A percentile compares a stretch with the other conserved stretches of the same genome.
These are phyloP conservation scores for Tachyglossus aculeatus DNA, from an alignment of 2,797 vertebrate species.

Conservation along the genomic window DNA sequence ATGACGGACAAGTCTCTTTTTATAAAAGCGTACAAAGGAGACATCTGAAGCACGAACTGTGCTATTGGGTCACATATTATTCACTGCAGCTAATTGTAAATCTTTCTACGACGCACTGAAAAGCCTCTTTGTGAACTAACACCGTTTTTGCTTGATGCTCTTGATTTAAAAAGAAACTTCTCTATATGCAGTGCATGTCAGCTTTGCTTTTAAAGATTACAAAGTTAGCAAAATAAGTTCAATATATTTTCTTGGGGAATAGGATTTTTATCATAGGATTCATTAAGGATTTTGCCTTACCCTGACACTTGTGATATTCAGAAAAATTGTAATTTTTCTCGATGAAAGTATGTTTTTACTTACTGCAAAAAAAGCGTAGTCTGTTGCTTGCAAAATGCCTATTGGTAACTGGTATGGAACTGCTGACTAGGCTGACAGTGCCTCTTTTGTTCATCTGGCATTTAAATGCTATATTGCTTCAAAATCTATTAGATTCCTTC, in stretches of 20 bases:
- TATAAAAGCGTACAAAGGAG: constrained; percentile 52
- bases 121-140: constrained; percentile 74
- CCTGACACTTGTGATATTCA: constrained; percentile 84
- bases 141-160: constrained; percentile 77
- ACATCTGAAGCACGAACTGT: constrained; percentile 42
- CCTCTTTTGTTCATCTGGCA: constrained; percentile 76
- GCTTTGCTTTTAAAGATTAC: constrained; percentile 82
- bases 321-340: constrained; percentile 72
- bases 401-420: constrained; percentile 78
- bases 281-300: constrained; percentile 92
- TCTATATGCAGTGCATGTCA: constrained; percentile 82
- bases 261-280: constrained; percentile 82
- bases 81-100: constrained; percentile 65
- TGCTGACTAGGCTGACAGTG: constrained; percentile 73
- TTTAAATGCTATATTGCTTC: constrained; percentile 67
- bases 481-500: constrained; percentile 75
- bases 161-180: constrained; percentile 74
- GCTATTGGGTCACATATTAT: constrained; percentile 56
- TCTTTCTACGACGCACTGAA: constrained; percentile 72
- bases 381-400: constrained; percentile 83
- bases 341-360: constrained; percentile 74
- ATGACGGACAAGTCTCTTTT: constrained; percentile 53
- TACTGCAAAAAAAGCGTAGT: constrained; percentile 79
- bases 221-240: constrained; percentile 79
- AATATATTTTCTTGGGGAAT: constrained; percentile 81